phyloP scores from a whole-genome alignment of 2,888 invertebrate genomes.

The Colostygia pectinataria region DNA sequence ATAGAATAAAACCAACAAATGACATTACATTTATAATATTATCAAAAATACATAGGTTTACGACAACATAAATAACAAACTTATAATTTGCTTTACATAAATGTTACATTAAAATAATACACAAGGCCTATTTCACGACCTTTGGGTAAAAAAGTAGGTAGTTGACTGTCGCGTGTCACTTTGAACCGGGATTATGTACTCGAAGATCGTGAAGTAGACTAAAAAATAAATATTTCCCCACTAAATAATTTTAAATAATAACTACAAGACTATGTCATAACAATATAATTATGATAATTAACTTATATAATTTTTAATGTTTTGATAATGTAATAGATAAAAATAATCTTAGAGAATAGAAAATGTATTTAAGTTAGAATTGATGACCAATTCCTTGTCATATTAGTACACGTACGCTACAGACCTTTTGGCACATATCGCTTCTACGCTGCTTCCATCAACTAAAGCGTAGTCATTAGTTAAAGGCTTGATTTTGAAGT shows the following conservation, averaged over 20 bases:
- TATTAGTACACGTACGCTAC: not conserved
- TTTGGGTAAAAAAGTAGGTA: too few relatives aligned
- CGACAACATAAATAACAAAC: conserved; percentile 26
- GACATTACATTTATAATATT: conserved; percentile 23
- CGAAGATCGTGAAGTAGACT: too few relatives aligned
- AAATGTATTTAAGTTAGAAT: conserved; percentile 2
- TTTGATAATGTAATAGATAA: conserved; percentile 10
- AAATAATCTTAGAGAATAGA: not conserved
- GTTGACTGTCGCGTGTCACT: too few relatives aligned
- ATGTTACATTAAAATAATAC: too few relatives aligned
- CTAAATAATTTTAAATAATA: conserved; percentile 6
- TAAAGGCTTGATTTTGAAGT: not conserved
- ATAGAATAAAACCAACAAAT: conserved; percentile 14
- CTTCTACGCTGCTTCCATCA: conserved; percentile 3
- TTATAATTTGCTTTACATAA: conserved; percentile 1
- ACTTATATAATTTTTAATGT: not conserved
- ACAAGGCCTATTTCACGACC: too few relatives aligned
- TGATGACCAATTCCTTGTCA: conserved; percentile 15
- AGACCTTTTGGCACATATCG: conserved; percentile 24
- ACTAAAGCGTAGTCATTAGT: not conserved
- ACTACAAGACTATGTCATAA: conserved; percentile 5
- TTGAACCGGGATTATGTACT: too few relatives aligned
- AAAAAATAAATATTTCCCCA: conserved; percentile 17
- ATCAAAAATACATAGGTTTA: conserved; percentile 26
- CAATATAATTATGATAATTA: not conserved